Evolutionary conservation across 2,888 invertebrate genomes (phyloP).

Genomic region (Eristalinus sepulchralis): DNA sequence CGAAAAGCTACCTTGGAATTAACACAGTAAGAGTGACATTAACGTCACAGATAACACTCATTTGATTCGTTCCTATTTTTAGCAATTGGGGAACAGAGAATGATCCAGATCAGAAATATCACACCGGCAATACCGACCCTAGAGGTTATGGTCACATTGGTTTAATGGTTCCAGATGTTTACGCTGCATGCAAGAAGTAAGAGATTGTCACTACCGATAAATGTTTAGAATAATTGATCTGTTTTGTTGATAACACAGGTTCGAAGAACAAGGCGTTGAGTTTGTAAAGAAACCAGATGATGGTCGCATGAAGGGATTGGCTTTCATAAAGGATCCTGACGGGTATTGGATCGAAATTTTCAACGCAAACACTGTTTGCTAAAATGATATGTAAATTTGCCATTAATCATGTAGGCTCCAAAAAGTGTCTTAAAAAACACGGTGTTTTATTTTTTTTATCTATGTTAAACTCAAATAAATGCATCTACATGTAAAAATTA

Average conservation of each 20-base stretch:
- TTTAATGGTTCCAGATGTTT: slow-evolving; percentile 93
- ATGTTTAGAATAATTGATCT: not conserved
- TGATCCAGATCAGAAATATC: slow-evolving; percentile 89
- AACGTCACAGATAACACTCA: not conserved
- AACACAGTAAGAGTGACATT: slow-evolving; percentile 88
- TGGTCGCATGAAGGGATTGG: slow-evolving; percentile 96
- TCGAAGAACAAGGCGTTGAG: slow-evolving; percentile 91
- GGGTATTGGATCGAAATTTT: slow-evolving; percentile 98
- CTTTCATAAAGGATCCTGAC: slow-evolving; percentile 97
- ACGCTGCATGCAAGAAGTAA: slow-evolving; percentile 88
- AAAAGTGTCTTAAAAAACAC: not conserved
- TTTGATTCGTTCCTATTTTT: slow-evolving; percentile 76
- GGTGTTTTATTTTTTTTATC: slow-evolving; percentile 29
- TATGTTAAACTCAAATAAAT: slow-evolving; percentile 26
- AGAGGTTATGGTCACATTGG: slow-evolving; percentile 97
- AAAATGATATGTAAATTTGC: not conserved
- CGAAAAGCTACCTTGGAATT: slow-evolving; percentile 94
- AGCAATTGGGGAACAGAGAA: slow-evolving; percentile 98
- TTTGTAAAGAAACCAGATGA: slow-evolving; percentile 95
- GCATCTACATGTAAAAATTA: not conserved
- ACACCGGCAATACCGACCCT: slow-evolving; percentile 95
- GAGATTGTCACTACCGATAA: not conserved
- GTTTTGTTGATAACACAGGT: slow-evolving; percentile 78
- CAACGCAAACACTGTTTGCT: slow-evolving; percentile 80
- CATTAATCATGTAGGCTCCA: not conserved